Evolutionary conservation across 2,797 vertebrate species (phyloP), one percentile per base, ranked within the genome.

Genomic region (Epinephelus awoara): DNA sequence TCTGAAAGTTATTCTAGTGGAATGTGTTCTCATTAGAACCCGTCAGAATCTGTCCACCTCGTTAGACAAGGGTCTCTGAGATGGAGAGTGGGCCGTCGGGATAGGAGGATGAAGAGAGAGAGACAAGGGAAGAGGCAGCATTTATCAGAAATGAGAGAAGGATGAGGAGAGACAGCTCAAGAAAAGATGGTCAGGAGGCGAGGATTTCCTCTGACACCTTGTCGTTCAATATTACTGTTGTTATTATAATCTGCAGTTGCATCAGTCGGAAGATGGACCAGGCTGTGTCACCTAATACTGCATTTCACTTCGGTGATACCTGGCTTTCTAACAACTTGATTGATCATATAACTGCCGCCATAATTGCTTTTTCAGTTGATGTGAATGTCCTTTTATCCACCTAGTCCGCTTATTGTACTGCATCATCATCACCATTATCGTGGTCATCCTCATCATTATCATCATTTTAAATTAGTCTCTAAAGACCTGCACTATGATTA

Each of bases 1-100:
- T 72, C 23, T 71, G 68, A 77, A 84, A 89, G 89, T 92, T 91
- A 85, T 91, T 92, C 84, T 85, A 72, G 67, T 88, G 88, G 85
- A 94, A 92, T 90, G 86, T 92, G 89, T 90, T 90, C 89, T 85
- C 80, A 85, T 91, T 90, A 92, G 78, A 85, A 90, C 70, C 75
- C 57, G 64, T 83, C 88, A 88, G 64, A 87, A 80, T 82, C 73
- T 80, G 85, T 90, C 74, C 75, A 80, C 65, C 75, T 90, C 76
- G 71, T 78, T 82, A 79, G 77, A 81, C 74, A 72, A 63, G 58
- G 72, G 58, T 78, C 64, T 83, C 62, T 50, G 72, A 75, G 75
- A 77, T 61, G 65, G 44, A 59, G 77, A 79, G 73, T 38, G 64
- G 70, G 67, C 65, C 71, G 54, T 73, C 57, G 49, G 52, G 61